Conservation (phyloP, 2,113 vertebrate genomes). For the Anseranas semipalmata region DNA sequence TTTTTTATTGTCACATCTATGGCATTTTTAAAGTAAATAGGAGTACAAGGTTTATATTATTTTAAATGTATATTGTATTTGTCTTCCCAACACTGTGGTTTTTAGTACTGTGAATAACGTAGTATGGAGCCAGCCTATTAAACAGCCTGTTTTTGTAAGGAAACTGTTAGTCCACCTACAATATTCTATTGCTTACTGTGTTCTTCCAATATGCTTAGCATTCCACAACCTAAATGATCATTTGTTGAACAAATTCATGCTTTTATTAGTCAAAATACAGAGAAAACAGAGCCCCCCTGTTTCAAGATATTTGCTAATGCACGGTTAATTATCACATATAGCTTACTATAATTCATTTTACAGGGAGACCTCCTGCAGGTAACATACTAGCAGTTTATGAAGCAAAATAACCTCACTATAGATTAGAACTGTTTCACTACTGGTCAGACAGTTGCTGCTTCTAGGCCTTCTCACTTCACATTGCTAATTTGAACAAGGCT, state of each 20-base stretch:
- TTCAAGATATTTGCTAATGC: conserved; percentile 88
- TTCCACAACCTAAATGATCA: conserved; percentile 86
- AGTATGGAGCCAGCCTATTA: conserved; percentile 85
- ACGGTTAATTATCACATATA: conserved; percentile 90
- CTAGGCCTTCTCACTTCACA: conserved; percentile 86
- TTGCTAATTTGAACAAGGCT: conserved; percentile 94
- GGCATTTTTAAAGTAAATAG: conserved; percentile 80
- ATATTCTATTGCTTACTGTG: conserved; percentile 84
- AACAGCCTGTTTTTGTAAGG: conserved; percentile 86
- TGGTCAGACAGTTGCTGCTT: conserved; percentile 86
- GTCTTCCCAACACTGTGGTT: conserved; percentile 83
- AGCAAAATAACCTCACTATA: conserved; percentile 89
- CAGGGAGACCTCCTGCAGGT: conserved; percentile 85
- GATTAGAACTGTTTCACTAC: conserved; percentile 83
- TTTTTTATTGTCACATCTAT: conserved; percentile 79
- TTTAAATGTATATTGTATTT: conserved; percentile 87
- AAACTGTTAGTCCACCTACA: conserved; percentile 82
- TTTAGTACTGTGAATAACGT: conserved; percentile 82
- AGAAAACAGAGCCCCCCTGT: conserved; percentile 86
- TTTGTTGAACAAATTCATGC: conserved; percentile 90
- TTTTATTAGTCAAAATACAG: conserved; percentile 88
- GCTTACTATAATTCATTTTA: conserved; percentile 90
- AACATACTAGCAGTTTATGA: conserved; percentile 87
- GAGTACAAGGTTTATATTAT: conserved; percentile 84
- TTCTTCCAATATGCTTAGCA: conserved; percentile 84